Conservation (phyloP, 2,797 vertebrate genomes). For the Eupleurogrammus muticus region DNA sequence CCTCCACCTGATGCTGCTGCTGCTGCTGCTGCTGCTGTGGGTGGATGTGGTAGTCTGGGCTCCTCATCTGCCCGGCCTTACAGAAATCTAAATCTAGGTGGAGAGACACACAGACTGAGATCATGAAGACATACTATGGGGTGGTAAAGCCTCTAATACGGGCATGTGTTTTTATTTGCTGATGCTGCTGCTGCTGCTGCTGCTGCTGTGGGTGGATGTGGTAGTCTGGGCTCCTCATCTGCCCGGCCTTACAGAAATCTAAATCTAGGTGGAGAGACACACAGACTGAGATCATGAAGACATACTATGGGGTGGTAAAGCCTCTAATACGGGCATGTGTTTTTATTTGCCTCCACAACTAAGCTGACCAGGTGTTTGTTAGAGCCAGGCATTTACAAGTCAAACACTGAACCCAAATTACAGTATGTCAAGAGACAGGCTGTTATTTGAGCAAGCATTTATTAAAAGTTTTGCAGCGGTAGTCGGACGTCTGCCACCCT, state of each 20-base stretch:
- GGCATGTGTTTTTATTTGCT: constrained; percentile 60
- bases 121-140: constrained; percentile 1
- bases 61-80: constrained; percentile 88
- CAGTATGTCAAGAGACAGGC: constrained; percentile 48
- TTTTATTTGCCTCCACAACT: constrained; percentile 58
- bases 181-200: constrained; percentile 71
- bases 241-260: constrained; percentile 91
- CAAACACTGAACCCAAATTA: constrained; percentile 59
- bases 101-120: constrained; percentile 28
- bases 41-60: constrained; percentile 87
- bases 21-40: constrained; percentile 70
- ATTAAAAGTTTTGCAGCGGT: constrained; percentile 60
- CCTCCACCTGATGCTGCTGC: constrained; percentile 76
- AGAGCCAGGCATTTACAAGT: constrained; percentile 46
- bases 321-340: constrained; percentile 42
- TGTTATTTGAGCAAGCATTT: constrained; percentile 70
- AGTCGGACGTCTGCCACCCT: constrained; percentile 63
- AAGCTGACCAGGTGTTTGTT: constrained; percentile 66
- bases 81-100: constrained; percentile 92
- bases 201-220: constrained; percentile 77
- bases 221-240: constrained; percentile 90
- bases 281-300: constrained; percentile 33
- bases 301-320: constrained; percentile 22
- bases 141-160: constrained; percentile 42
- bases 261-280: constrained; percentile 81